Evolutionary conservation across 2,888 invertebrate genomes (phyloP).

Genomic region (Ganaspis brasiliensis): DNA sequence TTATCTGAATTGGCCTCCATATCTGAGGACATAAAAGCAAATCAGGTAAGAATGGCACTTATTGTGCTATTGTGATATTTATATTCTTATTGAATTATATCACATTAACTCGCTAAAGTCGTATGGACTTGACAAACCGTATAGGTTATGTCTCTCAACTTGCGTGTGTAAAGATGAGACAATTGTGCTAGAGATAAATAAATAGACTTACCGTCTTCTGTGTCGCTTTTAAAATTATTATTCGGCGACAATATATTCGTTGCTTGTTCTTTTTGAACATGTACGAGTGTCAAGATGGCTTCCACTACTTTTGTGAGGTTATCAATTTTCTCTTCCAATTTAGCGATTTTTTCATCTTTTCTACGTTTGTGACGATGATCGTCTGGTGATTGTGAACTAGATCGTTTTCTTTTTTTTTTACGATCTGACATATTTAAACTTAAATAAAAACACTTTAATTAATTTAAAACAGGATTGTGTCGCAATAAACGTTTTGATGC

Average conservation of each 20-base stretch:
- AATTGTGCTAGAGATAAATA: too few species aligned
- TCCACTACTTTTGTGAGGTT: conserved; percentile 5
- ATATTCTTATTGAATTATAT: conserved; percentile 28
- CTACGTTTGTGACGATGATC: background rate
- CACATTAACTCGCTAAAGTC: conserved; percentile 17
- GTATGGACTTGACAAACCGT: conserved; percentile 29
- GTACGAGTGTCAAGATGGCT: background rate
- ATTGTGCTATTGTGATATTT: conserved; percentile 32
- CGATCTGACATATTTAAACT: background rate
- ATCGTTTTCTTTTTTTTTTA: background rate
- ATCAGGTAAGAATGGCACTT: background rate
- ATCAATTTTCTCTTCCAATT: background rate
- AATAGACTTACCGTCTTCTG: too few species aligned
- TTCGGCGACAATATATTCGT: too few species aligned
- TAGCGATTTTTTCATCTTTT: background rate
- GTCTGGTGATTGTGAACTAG: background rate
- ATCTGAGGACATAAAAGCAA: too few species aligned
- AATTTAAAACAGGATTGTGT: background rate
- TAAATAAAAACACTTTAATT: background rate
- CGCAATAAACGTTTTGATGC: background rate
- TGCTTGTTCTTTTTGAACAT: too few species aligned
- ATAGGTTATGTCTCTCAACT: conserved; percentile 41
- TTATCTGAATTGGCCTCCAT: too few species aligned
- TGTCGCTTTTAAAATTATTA: too few species aligned
- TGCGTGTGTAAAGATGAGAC: conserved; percentile 20